These are phyloP conservation scores for Meandrina meandrites DNA, from an alignment of 92 coral and sea anemone genomes.

Conservation along the genomic window DNA sequence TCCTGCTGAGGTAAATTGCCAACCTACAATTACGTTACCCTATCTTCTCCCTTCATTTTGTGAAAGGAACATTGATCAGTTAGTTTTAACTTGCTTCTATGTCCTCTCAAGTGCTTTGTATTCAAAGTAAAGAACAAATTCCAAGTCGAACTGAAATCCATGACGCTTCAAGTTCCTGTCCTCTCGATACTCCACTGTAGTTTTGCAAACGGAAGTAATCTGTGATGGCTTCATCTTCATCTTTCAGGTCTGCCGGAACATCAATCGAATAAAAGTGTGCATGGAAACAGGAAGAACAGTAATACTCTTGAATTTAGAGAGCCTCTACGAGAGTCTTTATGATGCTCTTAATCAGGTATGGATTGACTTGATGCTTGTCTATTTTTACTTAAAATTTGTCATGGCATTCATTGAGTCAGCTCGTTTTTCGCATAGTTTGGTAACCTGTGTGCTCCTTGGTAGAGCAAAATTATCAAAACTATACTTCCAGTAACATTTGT, in stretches of 20 bases:
- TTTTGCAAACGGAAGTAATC: not conserved
- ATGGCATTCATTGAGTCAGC: no score
- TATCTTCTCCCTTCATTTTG: not conserved
- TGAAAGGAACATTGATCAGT: not conserved
- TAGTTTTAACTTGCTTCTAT: not conserved
- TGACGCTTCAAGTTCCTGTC: not conserved
- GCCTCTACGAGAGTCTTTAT: conserved; percentile 71
- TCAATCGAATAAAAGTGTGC: conserved; percentile 90
- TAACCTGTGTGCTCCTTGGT: not conserved
- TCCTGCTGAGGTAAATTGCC: not conserved
- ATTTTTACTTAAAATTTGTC: no score
- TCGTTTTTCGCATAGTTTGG: no score
- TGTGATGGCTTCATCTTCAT: no score
- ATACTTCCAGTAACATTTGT: not conserved
- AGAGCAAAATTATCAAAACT: not conserved
- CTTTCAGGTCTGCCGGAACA: conserved; percentile 88
- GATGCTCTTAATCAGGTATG: conserved; percentile 85
- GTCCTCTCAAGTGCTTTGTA: not conserved
- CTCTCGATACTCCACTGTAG: not conserved
- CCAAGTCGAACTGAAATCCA: not conserved
- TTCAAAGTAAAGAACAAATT: not conserved
- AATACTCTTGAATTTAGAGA: conserved; percentile 76
- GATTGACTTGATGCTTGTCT: not conserved
- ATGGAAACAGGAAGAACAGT: conserved; percentile 92
- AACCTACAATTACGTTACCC: not conserved